phyloP scores from a whole-genome alignment of 2,113 vertebrate genomes.

The Arothron firmamentum region DNA sequence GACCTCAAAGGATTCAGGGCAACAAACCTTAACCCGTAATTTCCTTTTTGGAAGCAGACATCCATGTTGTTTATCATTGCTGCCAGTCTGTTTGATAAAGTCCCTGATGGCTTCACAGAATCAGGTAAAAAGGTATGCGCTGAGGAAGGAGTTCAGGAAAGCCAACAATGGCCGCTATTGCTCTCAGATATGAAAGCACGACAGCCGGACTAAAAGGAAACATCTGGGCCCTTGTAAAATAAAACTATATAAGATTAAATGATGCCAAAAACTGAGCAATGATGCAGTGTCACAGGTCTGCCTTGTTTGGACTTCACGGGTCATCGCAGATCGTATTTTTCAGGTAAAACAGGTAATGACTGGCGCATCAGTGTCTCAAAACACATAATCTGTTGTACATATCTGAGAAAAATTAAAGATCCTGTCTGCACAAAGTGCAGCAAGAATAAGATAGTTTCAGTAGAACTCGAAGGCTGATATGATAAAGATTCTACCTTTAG shows the following conservation, averaged over 20 bases:
- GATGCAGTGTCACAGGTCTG: no score
- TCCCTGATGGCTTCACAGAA: constrained; percentile 27
- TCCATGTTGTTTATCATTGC: constrained; percentile 38
- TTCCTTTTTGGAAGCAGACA: constrained; percentile 43
- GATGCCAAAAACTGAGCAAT: background rate
- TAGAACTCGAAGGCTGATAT: no score
- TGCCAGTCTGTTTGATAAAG: constrained; percentile 28
- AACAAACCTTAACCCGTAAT: constrained; percentile 25
- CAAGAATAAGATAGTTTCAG: no score
- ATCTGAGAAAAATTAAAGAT: no score
- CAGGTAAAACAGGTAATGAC: constrained; percentile 8
- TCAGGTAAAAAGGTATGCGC: constrained; percentile 31
- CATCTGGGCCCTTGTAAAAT: background rate
- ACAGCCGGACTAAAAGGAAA: background rate
- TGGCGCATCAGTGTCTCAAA: background rate
- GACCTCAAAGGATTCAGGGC: constrained; percentile 30
- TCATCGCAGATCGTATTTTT: constrained; percentile 1
- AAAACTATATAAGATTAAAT: background rate
- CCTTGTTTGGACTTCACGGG: no score
- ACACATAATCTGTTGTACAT: background rate
- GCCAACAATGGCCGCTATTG: background rate
- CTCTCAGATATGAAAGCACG: background rate
- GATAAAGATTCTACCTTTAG: no score
- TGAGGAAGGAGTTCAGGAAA: background rate
- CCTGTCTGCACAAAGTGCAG: no score